Conservation (phyloP, 2,888 invertebrate genomes). For the Odontothrips loti region DNA sequence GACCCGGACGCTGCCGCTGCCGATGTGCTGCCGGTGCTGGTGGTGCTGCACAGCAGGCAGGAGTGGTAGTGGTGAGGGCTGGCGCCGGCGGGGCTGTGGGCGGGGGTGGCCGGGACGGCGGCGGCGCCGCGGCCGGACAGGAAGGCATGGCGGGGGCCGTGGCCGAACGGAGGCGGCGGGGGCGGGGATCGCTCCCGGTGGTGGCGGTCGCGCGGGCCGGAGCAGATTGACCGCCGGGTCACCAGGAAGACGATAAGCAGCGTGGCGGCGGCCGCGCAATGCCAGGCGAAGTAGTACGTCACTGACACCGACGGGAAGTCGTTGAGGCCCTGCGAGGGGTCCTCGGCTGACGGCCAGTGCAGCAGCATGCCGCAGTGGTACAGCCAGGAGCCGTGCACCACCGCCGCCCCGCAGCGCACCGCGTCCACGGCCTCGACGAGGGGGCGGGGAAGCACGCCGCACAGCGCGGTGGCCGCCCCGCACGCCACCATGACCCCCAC, state of each 20-base stretch:
- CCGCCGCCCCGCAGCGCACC: not conserved
- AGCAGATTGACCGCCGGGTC: not conserved
- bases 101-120: not conserved
- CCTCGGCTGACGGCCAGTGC: not conserved
- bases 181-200: not conserved
- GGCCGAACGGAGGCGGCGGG: not conserved
- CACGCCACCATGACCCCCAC: not conserved
- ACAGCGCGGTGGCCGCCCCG: not conserved
- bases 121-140: too few species aligned
- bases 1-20: not conserved
- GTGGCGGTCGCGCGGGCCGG: not conserved
- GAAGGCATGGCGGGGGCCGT: too few species aligned
- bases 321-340: not conserved
- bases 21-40: not conserved
- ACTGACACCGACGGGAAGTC: not conserved
- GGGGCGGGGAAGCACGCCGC: not conserved
- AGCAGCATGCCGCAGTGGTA: slow-evolving; percentile 20
- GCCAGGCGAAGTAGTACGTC: slow-evolving; percentile 10
- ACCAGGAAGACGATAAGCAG: slow-evolving; percentile 11
- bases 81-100: not conserved
- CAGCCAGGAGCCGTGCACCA: slow-evolving; percentile 9
- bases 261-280: not conserved
- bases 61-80: not conserved
- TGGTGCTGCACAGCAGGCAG: not conserved
- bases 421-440: not conserved